These are phyloP conservation scores for Abscondita cerata DNA, from an alignment of 2,888 invertebrate genomes.

Conservation along the genomic window DNA sequence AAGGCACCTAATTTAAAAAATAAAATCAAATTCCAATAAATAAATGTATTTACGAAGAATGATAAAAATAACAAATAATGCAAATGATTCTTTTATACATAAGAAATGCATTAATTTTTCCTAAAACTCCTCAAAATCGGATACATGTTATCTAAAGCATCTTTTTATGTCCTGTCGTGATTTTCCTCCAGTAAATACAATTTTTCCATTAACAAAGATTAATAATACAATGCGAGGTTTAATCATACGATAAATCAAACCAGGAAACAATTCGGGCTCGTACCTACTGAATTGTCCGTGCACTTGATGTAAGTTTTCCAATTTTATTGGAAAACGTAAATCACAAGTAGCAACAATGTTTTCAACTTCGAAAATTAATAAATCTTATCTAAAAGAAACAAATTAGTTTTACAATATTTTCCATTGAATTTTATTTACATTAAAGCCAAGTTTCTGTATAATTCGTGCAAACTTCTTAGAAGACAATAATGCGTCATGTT, in stretches of 20 bases:
- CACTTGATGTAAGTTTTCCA: slow-evolving; percentile 75
- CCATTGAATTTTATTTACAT: slow-evolving; percentile 58
- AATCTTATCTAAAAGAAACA: slow-evolving; percentile 71
- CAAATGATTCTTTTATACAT: background rate
- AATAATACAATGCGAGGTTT: slow-evolving; percentile 93
- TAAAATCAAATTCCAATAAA: no score
- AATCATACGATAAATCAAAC: slow-evolving; percentile 97
- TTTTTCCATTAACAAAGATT: slow-evolving; percentile 99
- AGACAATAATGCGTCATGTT: slow-evolving; percentile 77
- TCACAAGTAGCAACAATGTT: slow-evolving; percentile 81
- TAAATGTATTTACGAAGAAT: no score
- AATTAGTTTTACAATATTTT: slow-evolving; percentile 4
- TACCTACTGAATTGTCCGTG: slow-evolving; percentile 79
- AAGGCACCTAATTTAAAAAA: no score
- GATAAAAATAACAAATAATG: background rate
- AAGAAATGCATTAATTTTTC: slow-evolving; percentile 67
- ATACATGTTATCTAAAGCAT: slow-evolving; percentile 93
- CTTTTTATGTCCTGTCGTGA: slow-evolving; percentile 88
- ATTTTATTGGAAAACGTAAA: slow-evolving; percentile 74
- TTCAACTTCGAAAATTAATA: slow-evolving; percentile 78
- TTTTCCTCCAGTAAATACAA: slow-evolving; percentile 97
- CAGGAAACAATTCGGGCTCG: slow-evolving; percentile 98
- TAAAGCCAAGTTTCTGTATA: slow-evolving; percentile 80
- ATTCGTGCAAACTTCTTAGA: slow-evolving; percentile 84
- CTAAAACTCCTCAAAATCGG: slow-evolving; percentile 94